A percentile compares a stretch with the other conserved stretches of the same genome.
Evolutionary conservation across 2,797 vertebrate species (phyloP).

Genomic region (Liparis tanakae): DNA sequence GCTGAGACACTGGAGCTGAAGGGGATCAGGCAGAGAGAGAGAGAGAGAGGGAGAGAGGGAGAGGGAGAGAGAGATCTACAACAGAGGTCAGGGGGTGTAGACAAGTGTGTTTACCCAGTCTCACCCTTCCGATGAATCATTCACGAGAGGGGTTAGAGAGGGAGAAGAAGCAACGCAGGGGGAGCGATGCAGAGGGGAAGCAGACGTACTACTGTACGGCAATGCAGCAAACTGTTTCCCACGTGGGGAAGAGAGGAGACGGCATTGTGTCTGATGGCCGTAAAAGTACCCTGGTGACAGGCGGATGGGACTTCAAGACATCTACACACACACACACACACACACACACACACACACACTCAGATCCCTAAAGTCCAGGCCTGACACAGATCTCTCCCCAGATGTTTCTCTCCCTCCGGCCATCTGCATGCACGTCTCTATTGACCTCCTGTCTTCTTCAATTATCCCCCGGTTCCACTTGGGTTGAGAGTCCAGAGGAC

Average conservation of each 20-base stretch:
- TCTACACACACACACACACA: background rate
- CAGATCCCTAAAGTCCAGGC: background rate
- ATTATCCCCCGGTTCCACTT: background rate
- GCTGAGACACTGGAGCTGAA: slow-evolving; percentile 58
- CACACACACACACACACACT: background rate
- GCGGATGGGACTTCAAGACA: slow-evolving; percentile 16
- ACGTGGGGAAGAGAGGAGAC: slow-evolving; percentile 12
- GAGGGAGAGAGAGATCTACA: background rate
- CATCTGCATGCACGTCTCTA: slow-evolving; percentile 21
- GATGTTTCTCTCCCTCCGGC: slow-evolving; percentile 20
- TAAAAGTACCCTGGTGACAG: slow-evolving; percentile 31
- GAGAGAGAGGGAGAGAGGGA: background rate
- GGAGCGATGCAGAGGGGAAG: slow-evolving; percentile 10
- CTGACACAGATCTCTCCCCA: slow-evolving; percentile 19
- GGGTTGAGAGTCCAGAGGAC: background rate
- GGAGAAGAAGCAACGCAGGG: slow-evolving; percentile 39
- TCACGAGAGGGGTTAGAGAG: slow-evolving; percentile 44
- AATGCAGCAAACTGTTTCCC: slow-evolving; percentile 47
- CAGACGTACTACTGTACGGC: slow-evolving; percentile 16
- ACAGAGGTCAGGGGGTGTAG: slow-evolving; percentile 39
- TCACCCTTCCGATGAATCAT: slow-evolving; percentile 63
- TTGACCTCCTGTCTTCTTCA: background rate
- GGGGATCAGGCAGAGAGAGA: slow-evolving; percentile 10
- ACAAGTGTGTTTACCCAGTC: slow-evolving; percentile 55
- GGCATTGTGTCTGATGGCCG: slow-evolving; percentile 24